These are phyloP conservation scores for Ahaetulla prasina DNA, from an alignment of 2,113 vertebrate species.

Conservation along the genomic window DNA sequence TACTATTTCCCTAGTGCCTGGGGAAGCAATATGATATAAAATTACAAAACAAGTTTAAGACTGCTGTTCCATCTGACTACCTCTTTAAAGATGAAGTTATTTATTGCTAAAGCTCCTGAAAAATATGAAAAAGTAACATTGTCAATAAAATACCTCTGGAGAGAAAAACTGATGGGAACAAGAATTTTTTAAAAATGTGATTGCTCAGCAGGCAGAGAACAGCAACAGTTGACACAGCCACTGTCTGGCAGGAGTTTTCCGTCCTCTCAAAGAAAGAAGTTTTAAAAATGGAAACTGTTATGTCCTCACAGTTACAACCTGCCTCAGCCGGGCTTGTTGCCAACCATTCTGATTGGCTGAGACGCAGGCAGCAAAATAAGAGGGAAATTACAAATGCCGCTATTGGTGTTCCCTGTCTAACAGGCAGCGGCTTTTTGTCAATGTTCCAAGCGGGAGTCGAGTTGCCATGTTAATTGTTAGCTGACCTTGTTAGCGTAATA, in stretches of 20 bases:
- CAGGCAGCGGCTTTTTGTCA: too few relatives aligned
- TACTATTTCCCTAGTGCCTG: conserved; percentile 37
- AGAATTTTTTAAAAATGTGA: conserved; percentile 10
- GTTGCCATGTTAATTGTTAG: too few relatives aligned
- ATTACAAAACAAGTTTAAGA: conserved; percentile 41
- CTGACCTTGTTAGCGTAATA: too few relatives aligned
- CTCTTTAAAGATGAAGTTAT: conserved; percentile 47
- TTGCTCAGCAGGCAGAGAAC: not conserved
- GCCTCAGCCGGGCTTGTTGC: too few relatives aligned
- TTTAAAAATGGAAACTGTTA: not conserved
- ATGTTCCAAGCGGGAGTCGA: too few relatives aligned
- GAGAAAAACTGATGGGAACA: conserved; percentile 27
- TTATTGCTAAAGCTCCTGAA: conserved; percentile 48
- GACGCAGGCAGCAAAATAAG: too few relatives aligned
- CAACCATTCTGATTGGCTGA: too few relatives aligned
- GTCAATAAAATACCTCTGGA: conserved; percentile 32
- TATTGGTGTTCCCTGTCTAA: too few relatives aligned
- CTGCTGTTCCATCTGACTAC: conserved; percentile 26
- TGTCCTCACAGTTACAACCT: too few relatives aligned
- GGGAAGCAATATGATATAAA: conserved; percentile 53
- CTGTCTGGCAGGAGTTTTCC: not conserved
- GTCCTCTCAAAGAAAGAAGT: not conserved
- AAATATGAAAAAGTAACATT: conserved; percentile 36
- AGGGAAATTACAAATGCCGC: too few relatives aligned
- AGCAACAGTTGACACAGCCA: not conserved